Percentiles rank a stretch among this genome's conserved stretches.
Evolutionary conservation across 1,140 invertebrate species (phyloP).

Genomic region (Episyrphus balteatus): DNA sequence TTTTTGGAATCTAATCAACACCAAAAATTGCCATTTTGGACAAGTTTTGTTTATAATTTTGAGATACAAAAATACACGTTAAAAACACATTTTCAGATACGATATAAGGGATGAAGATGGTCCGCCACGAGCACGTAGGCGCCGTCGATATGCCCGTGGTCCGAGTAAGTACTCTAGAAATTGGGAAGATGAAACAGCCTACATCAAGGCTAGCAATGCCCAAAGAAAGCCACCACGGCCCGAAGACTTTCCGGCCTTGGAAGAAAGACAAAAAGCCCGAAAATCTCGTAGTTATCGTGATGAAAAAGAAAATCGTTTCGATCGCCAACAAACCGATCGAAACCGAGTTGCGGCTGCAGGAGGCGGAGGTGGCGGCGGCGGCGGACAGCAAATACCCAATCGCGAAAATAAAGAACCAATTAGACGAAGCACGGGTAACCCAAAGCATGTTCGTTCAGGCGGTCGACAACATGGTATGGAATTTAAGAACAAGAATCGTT

Average conservation of each 20-base stretch:
- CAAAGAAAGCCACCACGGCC: conserved; percentile 27
- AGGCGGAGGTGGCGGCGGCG: background rate
- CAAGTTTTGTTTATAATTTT: too few species aligned
- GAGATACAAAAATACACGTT: too few species aligned
- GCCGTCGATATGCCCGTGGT: conserved; percentile 75
- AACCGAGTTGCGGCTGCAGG: background rate
- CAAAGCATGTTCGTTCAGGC: background rate
- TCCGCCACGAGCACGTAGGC: conserved; percentile 71
- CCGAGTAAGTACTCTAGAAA: conserved; percentile 84
- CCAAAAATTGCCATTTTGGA: too few species aligned
- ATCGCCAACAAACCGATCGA: conserved; percentile 7
- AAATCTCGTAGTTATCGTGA: conserved; percentile 12
- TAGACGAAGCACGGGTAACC: too few species aligned
- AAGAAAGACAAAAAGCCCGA: conserved; percentile 18
- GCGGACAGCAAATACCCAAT: background rate
- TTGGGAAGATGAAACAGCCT: conserved; percentile 87
- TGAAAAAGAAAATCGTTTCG: conserved; percentile 31
- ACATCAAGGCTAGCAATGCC: conserved; percentile 40
- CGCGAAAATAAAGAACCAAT: conserved; percentile 3
- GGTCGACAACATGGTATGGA: conserved; percentile 10
- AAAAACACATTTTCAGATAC: conserved; percentile 44
- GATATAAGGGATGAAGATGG: conserved; percentile 89
- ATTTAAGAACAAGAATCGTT: conserved; percentile 8
- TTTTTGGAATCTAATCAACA: too few species aligned
- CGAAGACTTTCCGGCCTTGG: conserved; percentile 36